Base-by-base conservation (phyloP, 1,140 invertebrate species). In the Drosophila erecta region DNA sequence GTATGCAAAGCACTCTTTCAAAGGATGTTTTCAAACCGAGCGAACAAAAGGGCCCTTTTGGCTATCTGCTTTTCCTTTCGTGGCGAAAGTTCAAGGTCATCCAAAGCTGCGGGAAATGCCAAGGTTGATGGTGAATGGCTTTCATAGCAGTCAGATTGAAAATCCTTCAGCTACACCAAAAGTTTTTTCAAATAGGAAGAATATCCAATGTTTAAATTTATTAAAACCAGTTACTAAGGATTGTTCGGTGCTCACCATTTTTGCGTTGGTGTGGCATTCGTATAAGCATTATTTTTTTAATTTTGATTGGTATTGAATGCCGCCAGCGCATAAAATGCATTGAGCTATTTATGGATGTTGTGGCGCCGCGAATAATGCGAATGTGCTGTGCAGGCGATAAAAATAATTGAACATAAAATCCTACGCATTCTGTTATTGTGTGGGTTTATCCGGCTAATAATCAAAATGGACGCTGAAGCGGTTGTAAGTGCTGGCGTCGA, bases 401-500 rank as follows among this genome's bases (percentile, higher is more conserved):
- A 85, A 62, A 60, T 86, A 79, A 86, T 79, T 75, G 81, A 77
- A 69, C 61, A 70, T 77, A 77, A 80, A 77, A 70, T 43, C 51
- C 54, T 56, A 49, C 65, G 46, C 64, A 61, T 41, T 47, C 44
- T 58, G 40, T 50, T 8, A 33, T 12, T 43, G 37, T 40, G 24
- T 38, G 10, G 38, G 37, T 37, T 15, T 41, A 22, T 41, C 55
- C 44, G 66, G 79, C 85, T 89, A 89, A 90, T 89, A 89, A 89
- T 89, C 73, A 84, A 70, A 89, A 90, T 89, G 84, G 72, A 89
- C 73, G 69, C 72, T 70, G 47, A 37, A 65, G 50, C 69, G 61
- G 46, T 89, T 87, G 83, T 87, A 89, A 90, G 78, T 69, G 80
- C 76, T 80, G 84, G 85, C 84, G 84, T 69, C 84, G 80, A 69